A percentile compares a stretch with the other conserved stretches of the same genome.
phyloP scores from a whole-genome alignment of 2,797 vertebrate genomes.

The Artibeus lituratus region DNA sequence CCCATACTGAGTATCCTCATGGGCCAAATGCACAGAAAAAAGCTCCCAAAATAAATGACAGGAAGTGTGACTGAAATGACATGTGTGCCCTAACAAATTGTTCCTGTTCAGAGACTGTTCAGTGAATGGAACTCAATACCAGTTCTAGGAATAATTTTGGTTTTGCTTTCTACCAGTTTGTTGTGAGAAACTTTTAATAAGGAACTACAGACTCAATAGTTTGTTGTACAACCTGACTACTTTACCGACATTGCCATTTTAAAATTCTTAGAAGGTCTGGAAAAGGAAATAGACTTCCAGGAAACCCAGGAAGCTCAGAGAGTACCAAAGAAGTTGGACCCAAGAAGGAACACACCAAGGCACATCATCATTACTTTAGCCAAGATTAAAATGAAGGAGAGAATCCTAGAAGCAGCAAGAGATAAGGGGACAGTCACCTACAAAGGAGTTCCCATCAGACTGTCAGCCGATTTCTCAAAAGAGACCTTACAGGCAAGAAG shows the following conservation, averaged over 20 bases:
- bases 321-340: too few relatives aligned
- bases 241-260: not conserved
- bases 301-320: too few relatives aligned
- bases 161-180: conserved; percentile 10
- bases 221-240: not conserved
- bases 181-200: not conserved
- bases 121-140: not conserved
- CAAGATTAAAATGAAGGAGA: too few relatives aligned
- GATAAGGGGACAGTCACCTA: too few relatives aligned
- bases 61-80: not conserved
- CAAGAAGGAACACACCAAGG: too few relatives aligned
- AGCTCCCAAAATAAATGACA: not conserved
- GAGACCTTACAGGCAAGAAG: too few relatives aligned
- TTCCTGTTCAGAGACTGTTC: not conserved
- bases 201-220: not conserved
- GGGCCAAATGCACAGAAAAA: not conserved
- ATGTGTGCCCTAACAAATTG: not conserved
- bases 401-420: too few relatives aligned
- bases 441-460: too few relatives aligned
- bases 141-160: not conserved
- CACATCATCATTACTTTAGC: too few relatives aligned
- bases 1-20: not conserved
- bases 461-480: too few relatives aligned
- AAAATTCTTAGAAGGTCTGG: not conserved
- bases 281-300: too few relatives aligned